Percentiles rank a stretch among this genome's conserved stretches.
Conservation (phyloP, 30 jellyfish, hydroid and myxozoan species). For the Morbakka virulenta region DNA sequence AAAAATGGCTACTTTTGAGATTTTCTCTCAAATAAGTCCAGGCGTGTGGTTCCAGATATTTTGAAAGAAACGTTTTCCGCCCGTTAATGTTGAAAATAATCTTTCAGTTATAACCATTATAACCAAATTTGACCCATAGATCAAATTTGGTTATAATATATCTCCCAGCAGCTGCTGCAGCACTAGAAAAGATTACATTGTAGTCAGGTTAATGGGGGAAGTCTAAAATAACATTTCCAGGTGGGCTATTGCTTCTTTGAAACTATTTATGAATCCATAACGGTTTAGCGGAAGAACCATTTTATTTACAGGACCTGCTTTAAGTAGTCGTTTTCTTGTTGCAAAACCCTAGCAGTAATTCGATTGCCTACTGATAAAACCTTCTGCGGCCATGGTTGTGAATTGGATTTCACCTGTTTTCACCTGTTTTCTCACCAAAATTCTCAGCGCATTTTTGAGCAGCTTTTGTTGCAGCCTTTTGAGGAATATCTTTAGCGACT, state of each 20-base stretch:
- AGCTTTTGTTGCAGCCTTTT: not conserved
- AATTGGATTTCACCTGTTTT: not conserved
- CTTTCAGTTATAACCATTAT: not conserved
- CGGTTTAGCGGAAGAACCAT: no score
- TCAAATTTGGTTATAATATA: no score
- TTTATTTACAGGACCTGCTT: slow-evolving; percentile 1
- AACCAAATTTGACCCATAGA: slow-evolving; percentile 13
- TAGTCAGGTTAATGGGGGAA: slow-evolving; percentile 2
- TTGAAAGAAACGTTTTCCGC: no score
- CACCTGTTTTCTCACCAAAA: slow-evolving; percentile 3
- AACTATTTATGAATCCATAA: no score
- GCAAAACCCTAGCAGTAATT: slow-evolving; percentile 25
- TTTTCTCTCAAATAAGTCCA: slow-evolving; percentile 15
- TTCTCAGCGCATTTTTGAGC: not conserved
- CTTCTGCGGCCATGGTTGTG: not conserved
- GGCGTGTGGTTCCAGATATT: slow-evolving; percentile 1
- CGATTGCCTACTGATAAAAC: not conserved
- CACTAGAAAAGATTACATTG: slow-evolving; percentile 16
- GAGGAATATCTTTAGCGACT: no score
- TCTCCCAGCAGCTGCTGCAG: slow-evolving; percentile 19
- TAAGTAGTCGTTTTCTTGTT: slow-evolving; percentile 21
- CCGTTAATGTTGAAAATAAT: no score
- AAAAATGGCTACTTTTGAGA: not conserved
- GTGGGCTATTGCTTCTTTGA: slow-evolving; percentile 16
- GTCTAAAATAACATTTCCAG: slow-evolving; percentile 9